Base-by-base conservation (phyloP, 2,888 invertebrate genomes). In the Brachypterus glaber region DNA sequence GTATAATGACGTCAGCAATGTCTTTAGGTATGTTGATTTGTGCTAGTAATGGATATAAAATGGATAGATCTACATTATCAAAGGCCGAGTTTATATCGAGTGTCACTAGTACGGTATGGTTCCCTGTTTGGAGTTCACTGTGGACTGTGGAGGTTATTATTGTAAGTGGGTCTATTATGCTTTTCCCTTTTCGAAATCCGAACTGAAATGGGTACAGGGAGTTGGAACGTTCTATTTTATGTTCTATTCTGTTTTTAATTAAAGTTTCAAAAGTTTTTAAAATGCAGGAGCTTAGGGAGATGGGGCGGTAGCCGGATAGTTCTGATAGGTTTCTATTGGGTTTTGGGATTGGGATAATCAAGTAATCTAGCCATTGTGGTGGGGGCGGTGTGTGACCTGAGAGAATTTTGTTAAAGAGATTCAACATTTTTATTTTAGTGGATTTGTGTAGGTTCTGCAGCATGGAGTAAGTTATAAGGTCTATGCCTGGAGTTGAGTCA, bases 141-240 rank as follows among this genome's bases (percentile, higher is more conserved):
- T 21, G 21, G 9, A 21, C 21, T 9, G 4, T 21, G 4, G n/a
- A 15, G 8, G 31, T 17, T 5, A 37, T 1, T 1, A 8, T n/a
- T 11, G 31, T 18, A 4, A 32, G n/a, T 2, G 37, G 30, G 2
- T 37, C 32, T 14, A 4, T 24, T 18, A 11, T 21, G 3, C 31
- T 4, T 31, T 15, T 29, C 3, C 31, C 39, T 30, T 39, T 39
- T 11, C 39, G 16, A 18, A 41, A 41, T 2, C 37, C 37, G 14
- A 18, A 32, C 24, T 37, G 41, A 9, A 31, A 17, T 4, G 11
- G 9, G 7, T 30, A 26, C 7, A 37, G 12, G 3, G n/a, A 9
- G 3, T 16, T 40, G 13, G 15, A 16, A 9, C 12, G 8, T 37
- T 41, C 37, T 16, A 37, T 2, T 17, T 9, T 27, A 24, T 29